Conservation (phyloP, 2,888 invertebrate genomes). For the Cataglyphis altisquamis region DNA sequence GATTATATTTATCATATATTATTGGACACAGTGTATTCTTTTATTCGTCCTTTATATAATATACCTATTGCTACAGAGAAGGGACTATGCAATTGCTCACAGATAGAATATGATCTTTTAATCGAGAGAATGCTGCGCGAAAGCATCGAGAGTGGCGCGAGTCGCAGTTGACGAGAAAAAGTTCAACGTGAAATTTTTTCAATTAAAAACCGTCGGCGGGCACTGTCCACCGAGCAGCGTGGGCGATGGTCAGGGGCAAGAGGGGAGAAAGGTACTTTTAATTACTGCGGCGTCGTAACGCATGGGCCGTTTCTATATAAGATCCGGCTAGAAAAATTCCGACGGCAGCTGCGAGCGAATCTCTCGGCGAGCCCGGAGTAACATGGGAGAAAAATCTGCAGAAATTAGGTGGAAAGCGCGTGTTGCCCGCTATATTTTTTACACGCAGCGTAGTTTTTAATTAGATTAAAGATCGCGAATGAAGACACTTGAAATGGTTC, state of each 20-base stretch:
- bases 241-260: slow-evolving; percentile 38
- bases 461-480: slow-evolving; percentile 51
- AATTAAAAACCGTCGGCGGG: slow-evolving; percentile 81
- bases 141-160: slow-evolving; percentile 53
- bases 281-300: slow-evolving; percentile 84
- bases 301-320: slow-evolving; percentile 78
- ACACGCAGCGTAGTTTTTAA: slow-evolving; percentile 29
- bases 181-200: slow-evolving; percentile 83
- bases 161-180: slow-evolving; percentile 69
- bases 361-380: slow-evolving; percentile 49
- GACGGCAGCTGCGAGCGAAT: slow-evolving; percentile 69
- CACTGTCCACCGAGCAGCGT: slow-evolving; percentile 67
- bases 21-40: not conserved
- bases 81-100: not conserved
- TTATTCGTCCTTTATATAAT: not conserved
- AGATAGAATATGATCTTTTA: slow-evolving; percentile 38
- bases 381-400: slow-evolving; percentile 58
- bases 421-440: slow-evolving; percentile 7
- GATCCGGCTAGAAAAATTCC: slow-evolving; percentile 76
- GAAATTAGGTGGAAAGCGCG: slow-evolving; percentile 60
- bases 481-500: too few species aligned
- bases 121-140: slow-evolving; percentile 55
- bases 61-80: not conserved
- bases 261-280: slow-evolving; percentile 79
- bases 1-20: not conserved